Evolutionary conservation across 2,113 vertebrate species (phyloP).

Genomic region (Aphelocoma coerulescens): DNA sequence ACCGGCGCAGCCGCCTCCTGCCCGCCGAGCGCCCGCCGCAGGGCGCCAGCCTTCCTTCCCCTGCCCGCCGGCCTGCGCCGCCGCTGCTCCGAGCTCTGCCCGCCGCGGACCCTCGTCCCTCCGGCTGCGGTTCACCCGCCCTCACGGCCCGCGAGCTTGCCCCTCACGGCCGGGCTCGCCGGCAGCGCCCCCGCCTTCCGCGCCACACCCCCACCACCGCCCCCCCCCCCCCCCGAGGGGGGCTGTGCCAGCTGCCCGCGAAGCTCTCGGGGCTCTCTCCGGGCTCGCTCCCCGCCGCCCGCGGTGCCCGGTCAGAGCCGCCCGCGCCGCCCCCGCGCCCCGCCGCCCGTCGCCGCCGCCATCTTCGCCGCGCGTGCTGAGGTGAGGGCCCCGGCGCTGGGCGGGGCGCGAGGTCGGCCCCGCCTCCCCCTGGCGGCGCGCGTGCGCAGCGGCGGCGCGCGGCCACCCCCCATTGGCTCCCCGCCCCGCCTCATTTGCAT

Average conservation of each 20-base stretch:
- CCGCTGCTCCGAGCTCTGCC: not conserved
- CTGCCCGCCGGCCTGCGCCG: not conserved
- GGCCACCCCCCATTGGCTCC: not conserved
- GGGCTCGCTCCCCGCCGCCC: too few relatives aligned
- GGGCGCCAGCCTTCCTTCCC: slow-evolving; percentile 36
- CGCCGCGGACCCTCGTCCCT: slow-evolving; percentile 2
- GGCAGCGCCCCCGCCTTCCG: not conserved
- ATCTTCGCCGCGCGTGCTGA: too few relatives aligned
- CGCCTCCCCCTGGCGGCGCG: not conserved
- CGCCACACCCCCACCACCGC: not conserved
- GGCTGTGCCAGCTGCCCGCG: too few relatives aligned
- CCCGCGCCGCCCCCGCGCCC: too few relatives aligned
- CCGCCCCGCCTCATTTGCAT: slow-evolving; percentile 15
- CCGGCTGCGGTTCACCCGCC: not conserved
- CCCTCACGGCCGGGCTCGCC: not conserved
- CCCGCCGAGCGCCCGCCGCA: slow-evolving; percentile 47
- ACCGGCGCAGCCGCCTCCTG: slow-evolving; percentile 39
- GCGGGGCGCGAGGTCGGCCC: not conserved
- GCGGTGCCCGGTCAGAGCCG: too few relatives aligned
- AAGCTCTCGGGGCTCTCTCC: too few relatives aligned
- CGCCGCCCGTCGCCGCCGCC: too few relatives aligned
- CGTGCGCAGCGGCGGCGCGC: not conserved
- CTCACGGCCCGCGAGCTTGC: not conserved
- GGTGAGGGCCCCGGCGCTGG: too few relatives aligned
- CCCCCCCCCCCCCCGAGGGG: not conserved